These are phyloP conservation scores for Cylas formicarius DNA, from an alignment of 1,140 invertebrate genomes.

Conservation along the genomic window DNA sequence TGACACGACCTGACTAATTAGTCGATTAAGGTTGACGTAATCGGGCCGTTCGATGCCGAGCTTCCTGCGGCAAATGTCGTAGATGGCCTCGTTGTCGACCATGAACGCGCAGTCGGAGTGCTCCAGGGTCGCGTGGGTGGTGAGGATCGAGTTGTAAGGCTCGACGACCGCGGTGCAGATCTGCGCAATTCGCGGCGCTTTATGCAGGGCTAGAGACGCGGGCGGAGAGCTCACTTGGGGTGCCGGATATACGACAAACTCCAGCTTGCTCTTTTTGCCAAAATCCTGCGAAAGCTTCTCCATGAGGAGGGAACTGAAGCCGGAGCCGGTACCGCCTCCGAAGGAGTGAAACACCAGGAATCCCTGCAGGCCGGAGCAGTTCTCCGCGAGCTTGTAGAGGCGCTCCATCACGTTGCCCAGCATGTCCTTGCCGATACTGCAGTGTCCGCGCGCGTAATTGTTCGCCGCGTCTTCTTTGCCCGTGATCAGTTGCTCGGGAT, in stretches of 20 bases:
- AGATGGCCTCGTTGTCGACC: constrained; percentile 65
- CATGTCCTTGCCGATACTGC: constrained; percentile 68
- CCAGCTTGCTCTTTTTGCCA: constrained; percentile 68
- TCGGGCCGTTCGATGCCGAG: constrained; percentile 56
- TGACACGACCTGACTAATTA: constrained; percentile 55
- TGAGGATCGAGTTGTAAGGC: constrained; percentile 60
- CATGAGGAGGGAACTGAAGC: constrained; percentile 73
- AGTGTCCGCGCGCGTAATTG: constrained; percentile 80
- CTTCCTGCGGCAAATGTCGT: constrained; percentile 60
- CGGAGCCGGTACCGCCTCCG: constrained; percentile 84
- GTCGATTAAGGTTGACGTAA: constrained; percentile 55
- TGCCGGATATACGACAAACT: constrained; percentile 75
- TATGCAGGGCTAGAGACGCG: background rate
- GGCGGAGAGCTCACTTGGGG: constrained; percentile 53
- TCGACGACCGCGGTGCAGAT: constrained; percentile 59
- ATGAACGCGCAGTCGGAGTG: constrained; percentile 60
- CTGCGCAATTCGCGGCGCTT: constrained; percentile 7
- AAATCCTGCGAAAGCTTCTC: constrained; percentile 67
- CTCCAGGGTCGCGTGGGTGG: constrained; percentile 54
- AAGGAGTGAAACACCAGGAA: constrained; percentile 83
- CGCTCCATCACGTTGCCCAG: constrained; percentile 55
- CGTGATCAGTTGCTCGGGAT: constrained; percentile 67
- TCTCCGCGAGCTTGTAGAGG: constrained; percentile 50
- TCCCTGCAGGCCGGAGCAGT: constrained; percentile 58
- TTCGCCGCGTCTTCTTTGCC: constrained; percentile 83